These are phyloP conservation scores for Albula glossodonta DNA, from an alignment of 2,113 vertebrate species.

Conservation along the genomic window DNA sequence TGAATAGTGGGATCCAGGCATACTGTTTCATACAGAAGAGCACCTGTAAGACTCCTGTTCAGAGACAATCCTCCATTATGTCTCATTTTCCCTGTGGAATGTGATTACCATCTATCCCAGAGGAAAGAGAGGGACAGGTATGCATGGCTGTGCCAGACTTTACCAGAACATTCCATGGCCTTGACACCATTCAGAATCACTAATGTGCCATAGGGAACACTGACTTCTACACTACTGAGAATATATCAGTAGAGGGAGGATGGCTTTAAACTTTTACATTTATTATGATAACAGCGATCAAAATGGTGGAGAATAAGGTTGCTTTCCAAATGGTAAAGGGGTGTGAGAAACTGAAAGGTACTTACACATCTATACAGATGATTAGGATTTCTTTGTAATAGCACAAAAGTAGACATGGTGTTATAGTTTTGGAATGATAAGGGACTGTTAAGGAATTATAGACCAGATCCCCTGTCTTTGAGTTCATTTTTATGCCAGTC, in stretches of 20 bases:
- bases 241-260: neutral
- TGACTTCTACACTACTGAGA: neutral
- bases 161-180: no score
- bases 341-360: no score
- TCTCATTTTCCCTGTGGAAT: neutral
- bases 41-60: neutral
- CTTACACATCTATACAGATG: no score
- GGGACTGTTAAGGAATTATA: neutral
- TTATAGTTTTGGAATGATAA: no score
- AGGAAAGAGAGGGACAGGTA: neutral
- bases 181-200: neutral
- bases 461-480: neutral
- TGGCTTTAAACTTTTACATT: neutral
- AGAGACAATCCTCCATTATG: slow-evolving; percentile 9
- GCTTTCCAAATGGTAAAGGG: no score
- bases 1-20: neutral
- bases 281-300: no score
- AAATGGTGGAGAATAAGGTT: no score
- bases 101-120: neutral
- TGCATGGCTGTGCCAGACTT: no score
- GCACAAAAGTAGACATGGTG: no score
- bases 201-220: neutral
- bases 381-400: no score
- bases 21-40: neutral
- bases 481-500: neutral